Percentiles rank a stretch among this genome's conserved stretches.
Evolutionary conservation across 2,797 vertebrate species (phyloP).

Genomic region (Eupleurogrammus muticus): DNA sequence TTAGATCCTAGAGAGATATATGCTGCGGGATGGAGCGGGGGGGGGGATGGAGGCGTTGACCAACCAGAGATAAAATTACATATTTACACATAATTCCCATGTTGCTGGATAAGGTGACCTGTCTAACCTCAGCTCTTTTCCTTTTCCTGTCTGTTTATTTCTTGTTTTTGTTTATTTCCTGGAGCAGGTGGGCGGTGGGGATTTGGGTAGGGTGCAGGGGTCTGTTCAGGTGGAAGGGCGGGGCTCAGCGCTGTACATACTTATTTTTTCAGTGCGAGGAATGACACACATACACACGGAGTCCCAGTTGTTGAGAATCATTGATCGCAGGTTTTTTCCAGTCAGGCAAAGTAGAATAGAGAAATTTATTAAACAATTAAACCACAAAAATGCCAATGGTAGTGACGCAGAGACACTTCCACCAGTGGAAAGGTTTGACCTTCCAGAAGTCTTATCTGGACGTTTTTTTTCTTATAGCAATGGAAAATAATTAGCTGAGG

Average conservation of each 20-base stretch:
- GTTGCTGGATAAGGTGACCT: slow-evolving; percentile 76
- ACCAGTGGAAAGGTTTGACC: slow-evolving; percentile 70
- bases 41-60: slow-evolving; percentile 2
- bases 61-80: slow-evolving; percentile 55
- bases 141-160: slow-evolving; percentile 43
- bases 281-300: slow-evolving; percentile 45
- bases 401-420: slow-evolving; percentile 55
- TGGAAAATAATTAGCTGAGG: slow-evolving; percentile 20
- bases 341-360: slow-evolving; percentile 35
- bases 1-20: slow-evolving; percentile 72
- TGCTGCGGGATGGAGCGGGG: slow-evolving; percentile 42
- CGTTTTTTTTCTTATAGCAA: slow-evolving; percentile 16
- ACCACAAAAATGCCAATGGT: slow-evolving; percentile 11
- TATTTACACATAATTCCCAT: slow-evolving; percentile 71
- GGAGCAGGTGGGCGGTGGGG: slow-evolving; percentile 50
- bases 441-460: slow-evolving; percentile 40
- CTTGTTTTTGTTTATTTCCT: slow-evolving; percentile 41
- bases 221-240: background rate
- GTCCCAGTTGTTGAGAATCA: slow-evolving; percentile 47
- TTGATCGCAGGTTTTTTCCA: slow-evolving; percentile 44
- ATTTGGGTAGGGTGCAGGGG: background rate
- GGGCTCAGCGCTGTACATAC: slow-evolving; percentile 83
- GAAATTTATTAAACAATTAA: slow-evolving; percentile 50
- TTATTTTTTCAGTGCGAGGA: slow-evolving; percentile 80
- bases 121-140: slow-evolving; percentile 72